phyloP scores from a whole-genome alignment of 2,888 invertebrate species.

The Drosophila austrosaltans region DNA sequence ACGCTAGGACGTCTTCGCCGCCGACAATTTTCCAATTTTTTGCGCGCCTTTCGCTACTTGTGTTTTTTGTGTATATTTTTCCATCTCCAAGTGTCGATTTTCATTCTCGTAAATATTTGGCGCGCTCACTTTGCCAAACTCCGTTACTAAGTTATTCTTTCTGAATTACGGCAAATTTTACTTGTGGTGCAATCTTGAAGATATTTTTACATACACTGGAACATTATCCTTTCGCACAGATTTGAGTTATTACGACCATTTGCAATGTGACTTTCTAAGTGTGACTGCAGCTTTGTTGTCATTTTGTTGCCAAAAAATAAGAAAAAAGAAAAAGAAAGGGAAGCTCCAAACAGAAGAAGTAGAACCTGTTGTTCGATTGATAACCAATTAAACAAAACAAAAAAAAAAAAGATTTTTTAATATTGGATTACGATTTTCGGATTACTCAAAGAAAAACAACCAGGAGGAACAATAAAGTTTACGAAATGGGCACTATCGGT shows the following conservation, averaged over 20 bases:
- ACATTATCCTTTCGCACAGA: conserved; percentile 39
- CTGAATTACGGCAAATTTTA: conserved; percentile 55
- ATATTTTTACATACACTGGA: conserved; percentile 47
- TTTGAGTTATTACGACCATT: conserved; percentile 38
- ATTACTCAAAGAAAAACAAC: conserved; percentile 21
- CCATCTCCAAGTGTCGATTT: conserved; percentile 38
- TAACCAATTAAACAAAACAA: background rate
- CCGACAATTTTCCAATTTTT: conserved; percentile 34
- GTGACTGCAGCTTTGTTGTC: conserved; percentile 49
- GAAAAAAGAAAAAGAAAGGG: conserved; percentile 4
- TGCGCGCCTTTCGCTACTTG: conserved; percentile 70
- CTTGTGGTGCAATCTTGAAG: conserved; percentile 50
- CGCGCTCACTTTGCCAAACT: conserved; percentile 27
- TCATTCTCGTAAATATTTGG: conserved; percentile 13
- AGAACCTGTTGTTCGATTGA: background rate
- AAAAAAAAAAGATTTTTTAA: conserved; percentile 16
- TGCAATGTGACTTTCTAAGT: conserved; percentile 76
- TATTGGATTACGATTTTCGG: conserved; percentile 34
- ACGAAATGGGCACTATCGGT: conserved; percentile 71
- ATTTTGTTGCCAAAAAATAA: conserved; percentile 43
- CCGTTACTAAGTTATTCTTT: conserved; percentile 28
- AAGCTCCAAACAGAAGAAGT: background rate
- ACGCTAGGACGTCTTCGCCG: conserved; percentile 58
- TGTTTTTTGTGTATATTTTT: conserved; percentile 51
- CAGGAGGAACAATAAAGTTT: background rate